Conservation (phyloP, 2,888 invertebrate species). For the Orgyia antiqua region DNA sequence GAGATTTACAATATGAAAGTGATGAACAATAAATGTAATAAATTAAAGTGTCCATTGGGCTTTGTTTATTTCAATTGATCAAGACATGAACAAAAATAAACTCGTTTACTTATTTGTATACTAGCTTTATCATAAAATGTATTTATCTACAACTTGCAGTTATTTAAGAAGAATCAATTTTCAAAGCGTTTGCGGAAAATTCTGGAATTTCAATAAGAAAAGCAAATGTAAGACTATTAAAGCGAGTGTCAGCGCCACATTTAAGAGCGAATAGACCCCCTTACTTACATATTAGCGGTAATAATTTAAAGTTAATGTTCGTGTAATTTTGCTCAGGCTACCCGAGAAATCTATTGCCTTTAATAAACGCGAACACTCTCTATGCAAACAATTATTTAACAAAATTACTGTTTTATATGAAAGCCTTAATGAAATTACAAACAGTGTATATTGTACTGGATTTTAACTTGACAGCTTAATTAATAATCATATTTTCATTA, state of each 20-base stretch:
- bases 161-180: no score
- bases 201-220: constrained; percentile 9
- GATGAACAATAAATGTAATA: no score
- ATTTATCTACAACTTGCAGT: no score
- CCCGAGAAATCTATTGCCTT: constrained; percentile 70
- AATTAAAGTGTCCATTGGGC: no score
- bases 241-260: constrained; percentile 37
- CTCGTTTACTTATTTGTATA: no score
- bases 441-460: constrained; percentile 35
- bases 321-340: constrained; percentile 62
- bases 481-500: no score
- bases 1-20: no score
- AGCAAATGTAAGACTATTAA: constrained; percentile 20
- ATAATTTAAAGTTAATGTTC: constrained; percentile 71
- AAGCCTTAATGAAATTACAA: constrained; percentile 62
- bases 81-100: no score
- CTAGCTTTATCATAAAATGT: no score
- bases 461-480: no score
- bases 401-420: constrained; percentile 63
- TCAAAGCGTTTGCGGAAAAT: no score
- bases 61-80: no score
- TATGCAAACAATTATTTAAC: constrained; percentile 69
- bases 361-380: constrained; percentile 70
- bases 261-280: constrained; percentile 34
- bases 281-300: constrained; percentile 69